These are phyloP conservation scores for Acipenser transmontanus DNA, from an alignment of 2,797 vertebrate species.

Conservation along the genomic window DNA sequence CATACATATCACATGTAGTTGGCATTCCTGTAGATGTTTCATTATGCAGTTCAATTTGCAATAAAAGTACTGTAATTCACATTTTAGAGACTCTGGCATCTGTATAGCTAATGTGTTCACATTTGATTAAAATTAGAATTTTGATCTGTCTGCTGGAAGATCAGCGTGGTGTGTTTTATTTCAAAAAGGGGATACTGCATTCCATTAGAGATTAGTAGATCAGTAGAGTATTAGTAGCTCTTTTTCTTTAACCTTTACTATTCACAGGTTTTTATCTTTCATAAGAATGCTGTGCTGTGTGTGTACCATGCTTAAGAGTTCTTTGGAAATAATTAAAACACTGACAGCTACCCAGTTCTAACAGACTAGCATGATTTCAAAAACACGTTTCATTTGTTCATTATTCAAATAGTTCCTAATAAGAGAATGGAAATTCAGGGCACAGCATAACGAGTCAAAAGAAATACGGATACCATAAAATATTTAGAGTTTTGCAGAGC, in stretches of 20 bases:
- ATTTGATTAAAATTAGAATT: too few species aligned
- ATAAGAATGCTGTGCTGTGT: background rate
- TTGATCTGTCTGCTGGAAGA: too few species aligned
- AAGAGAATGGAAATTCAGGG: background rate
- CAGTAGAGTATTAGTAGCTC: too few species aligned
- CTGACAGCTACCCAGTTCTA: background rate
- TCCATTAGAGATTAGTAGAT: background rate
- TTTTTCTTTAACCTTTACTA: background rate
- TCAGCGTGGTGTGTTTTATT: too few species aligned
- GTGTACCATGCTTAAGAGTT: background rate
- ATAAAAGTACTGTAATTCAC: too few species aligned
- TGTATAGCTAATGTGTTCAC: too few species aligned
- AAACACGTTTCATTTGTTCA: constrained; percentile 4
- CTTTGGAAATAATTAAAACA: background rate
- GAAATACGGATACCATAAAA: constrained; percentile 6
- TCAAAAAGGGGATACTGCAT: too few species aligned
- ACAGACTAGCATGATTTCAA: constrained; percentile 12
- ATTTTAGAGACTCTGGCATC: too few species aligned
- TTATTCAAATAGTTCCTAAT: background rate
- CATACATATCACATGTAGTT: too few species aligned
- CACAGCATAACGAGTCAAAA: constrained; percentile 8
- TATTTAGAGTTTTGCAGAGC: constrained; percentile 2
- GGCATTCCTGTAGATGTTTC: too few species aligned
- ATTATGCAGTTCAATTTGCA: too few species aligned
- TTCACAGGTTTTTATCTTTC: background rate